Evolutionary conservation across 1,140 invertebrate species (phyloP).

Genomic region (Magallana angulata): DNA sequence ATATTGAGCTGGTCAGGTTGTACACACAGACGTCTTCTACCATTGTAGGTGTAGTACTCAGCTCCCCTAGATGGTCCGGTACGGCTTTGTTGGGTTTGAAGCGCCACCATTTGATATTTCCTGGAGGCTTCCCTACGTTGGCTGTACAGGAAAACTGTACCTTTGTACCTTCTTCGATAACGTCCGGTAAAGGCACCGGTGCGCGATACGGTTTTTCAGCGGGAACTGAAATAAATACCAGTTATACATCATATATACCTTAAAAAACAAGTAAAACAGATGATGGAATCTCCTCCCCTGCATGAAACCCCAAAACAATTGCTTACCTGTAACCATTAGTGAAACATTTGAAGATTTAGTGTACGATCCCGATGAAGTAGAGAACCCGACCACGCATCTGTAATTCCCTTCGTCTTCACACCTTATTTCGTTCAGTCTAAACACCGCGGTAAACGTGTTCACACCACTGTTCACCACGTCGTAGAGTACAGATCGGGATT

Average conservation of each 20-base stretch:
- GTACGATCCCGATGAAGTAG: background rate
- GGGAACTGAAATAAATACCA: background rate
- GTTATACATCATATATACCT: too few species aligned
- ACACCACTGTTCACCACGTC: background rate
- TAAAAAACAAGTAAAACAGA: too few species aligned
- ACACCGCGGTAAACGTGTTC: background rate
- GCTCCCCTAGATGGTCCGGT: background rate
- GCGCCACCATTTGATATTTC: constrained; percentile 41
- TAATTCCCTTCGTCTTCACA: constrained; percentile 13
- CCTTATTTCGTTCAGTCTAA: background rate
- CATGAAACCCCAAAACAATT: background rate
- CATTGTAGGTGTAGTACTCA: background rate
- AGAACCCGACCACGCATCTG: background rate
- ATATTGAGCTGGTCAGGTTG: constrained; percentile 43
- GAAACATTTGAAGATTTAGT: background rate
- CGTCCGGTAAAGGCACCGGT: background rate
- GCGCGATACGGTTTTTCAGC: background rate
- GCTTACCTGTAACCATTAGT: background rate
- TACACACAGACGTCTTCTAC: background rate
- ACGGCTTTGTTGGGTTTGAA: background rate
- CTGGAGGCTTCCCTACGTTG: constrained; percentile 46
- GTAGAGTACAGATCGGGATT: background rate
- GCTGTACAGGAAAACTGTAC: constrained; percentile 43
- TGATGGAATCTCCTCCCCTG: too few species aligned
- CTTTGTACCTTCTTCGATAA: constrained; percentile 17